phyloP scores from a whole-genome alignment of 2,888 invertebrate species.

The Netelia melanura region DNA sequence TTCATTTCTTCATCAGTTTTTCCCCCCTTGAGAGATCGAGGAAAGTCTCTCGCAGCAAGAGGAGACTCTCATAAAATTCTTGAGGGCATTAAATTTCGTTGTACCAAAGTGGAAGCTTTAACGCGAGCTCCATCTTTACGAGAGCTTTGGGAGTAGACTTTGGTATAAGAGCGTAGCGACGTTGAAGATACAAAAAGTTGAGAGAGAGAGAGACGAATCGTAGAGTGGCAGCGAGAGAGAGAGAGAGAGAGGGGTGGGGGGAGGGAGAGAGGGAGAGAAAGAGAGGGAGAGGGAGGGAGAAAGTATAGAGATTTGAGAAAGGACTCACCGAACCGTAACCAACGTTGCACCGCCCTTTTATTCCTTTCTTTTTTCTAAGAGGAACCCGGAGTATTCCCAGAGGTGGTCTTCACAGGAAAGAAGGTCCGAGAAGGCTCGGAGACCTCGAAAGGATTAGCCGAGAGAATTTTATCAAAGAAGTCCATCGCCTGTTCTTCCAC shows the following conservation, averaged over 20 bases:
- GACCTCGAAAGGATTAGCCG: conserved; percentile 13
- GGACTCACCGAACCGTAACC: conserved; percentile 43
- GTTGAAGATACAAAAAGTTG: conserved; percentile 13
- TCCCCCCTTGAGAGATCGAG: too few relatives aligned
- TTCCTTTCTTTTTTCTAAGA: conserved; percentile 6
- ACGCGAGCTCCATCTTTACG: conserved; percentile 46
- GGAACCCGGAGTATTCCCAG: conserved; percentile 7
- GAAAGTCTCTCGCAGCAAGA: neutral
- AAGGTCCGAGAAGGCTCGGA: neutral
- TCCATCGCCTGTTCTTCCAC: conserved; percentile 5
- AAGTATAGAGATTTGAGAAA: conserved; percentile 39
- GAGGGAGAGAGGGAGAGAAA: neutral
- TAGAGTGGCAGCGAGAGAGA: neutral
- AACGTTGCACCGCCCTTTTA: conserved; percentile 14
- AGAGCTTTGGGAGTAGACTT: conserved; percentile 50
- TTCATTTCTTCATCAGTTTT: too few relatives aligned
- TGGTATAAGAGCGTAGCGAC: conserved; percentile 14
- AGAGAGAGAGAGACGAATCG: neutral
- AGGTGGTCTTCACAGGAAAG: conserved; percentile 1
- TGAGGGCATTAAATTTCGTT: conserved; percentile 53
- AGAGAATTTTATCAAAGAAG: conserved; percentile 29
- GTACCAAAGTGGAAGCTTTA: conserved; percentile 54
- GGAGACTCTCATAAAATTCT: conserved; percentile 46
- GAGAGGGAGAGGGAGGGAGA: neutral
- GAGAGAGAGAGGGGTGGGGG: neutral